Evolutionary conservation across 2,113 vertebrate species (phyloP).

Genomic region (Hystrix cristata): DNA sequence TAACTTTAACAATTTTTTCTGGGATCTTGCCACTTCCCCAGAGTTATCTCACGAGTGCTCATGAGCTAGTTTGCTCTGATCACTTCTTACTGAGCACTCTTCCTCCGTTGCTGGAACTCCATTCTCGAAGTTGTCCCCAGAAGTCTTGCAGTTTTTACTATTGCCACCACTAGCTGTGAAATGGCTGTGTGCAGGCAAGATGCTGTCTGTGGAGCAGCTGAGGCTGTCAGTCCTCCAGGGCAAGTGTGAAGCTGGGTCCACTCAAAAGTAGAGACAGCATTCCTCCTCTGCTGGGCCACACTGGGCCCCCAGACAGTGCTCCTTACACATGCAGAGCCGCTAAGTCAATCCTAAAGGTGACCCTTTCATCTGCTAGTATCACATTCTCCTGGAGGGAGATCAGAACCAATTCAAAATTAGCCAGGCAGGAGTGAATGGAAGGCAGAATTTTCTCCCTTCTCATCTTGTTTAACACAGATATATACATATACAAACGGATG

Average conservation of each 20-base stretch:
- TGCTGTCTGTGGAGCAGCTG: background rate
- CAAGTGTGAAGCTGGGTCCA: background rate
- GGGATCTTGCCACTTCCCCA: background rate
- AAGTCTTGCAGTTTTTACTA: background rate
- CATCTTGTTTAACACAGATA: background rate
- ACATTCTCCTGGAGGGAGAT: background rate
- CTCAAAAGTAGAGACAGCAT: background rate
- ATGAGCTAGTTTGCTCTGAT: background rate
- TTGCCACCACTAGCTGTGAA: accelerated
- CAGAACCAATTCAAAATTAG: background rate
- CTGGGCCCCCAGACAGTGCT: background rate
- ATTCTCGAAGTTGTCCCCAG: background rate
- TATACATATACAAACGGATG: background rate
- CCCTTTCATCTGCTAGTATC: background rate
- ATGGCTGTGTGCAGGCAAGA: background rate
- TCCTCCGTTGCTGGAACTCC: background rate
- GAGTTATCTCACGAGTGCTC: background rate
- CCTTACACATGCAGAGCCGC: background rate
- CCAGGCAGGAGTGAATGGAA: background rate
- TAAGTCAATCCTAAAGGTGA: background rate
- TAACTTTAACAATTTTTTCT: background rate
- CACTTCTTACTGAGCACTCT: background rate
- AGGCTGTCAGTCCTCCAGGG: background rate
- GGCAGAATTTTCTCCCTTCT: background rate
- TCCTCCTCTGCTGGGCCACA: background rate